Percentiles rank a stretch among this genome's conserved stretches.
Evolutionary conservation across 2,888 invertebrate species (phyloP).

Genomic region (Trypoxylon attenuatum): DNA sequence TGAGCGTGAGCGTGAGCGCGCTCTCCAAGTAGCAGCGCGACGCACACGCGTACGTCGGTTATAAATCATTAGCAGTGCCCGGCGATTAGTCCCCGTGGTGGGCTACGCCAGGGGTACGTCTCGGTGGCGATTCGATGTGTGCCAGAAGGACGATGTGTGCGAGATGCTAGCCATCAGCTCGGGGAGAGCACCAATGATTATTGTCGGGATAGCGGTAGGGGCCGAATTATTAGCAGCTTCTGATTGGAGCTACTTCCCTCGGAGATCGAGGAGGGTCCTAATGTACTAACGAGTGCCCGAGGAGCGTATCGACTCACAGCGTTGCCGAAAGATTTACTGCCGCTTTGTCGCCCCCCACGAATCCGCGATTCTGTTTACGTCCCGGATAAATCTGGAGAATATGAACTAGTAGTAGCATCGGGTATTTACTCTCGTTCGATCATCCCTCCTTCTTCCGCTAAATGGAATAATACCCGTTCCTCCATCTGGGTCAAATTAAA

Average conservation of each 20-base stretch:
- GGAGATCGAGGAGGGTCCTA: constrained; percentile 56
- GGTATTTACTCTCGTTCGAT: no score
- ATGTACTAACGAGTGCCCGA: constrained; percentile 63
- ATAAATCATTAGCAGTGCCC: constrained; percentile 72
- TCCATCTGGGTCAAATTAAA: no score
- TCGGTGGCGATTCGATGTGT: constrained; percentile 31
- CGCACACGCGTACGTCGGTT: constrained; percentile 59
- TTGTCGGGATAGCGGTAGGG: constrained; percentile 59
- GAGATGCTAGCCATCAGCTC: no score
- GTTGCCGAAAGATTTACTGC: constrained; percentile 54
- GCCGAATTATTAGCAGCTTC: constrained; percentile 69
- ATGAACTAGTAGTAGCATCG: no score
- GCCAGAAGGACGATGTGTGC: constrained; percentile 24
- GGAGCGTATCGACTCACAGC: constrained; percentile 24
- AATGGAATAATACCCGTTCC: background rate
- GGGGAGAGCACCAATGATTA: constrained; percentile 65
- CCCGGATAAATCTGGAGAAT: no score
- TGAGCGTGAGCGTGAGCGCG: no score
- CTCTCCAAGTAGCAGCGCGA: no score
- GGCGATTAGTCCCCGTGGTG: constrained; percentile 69
- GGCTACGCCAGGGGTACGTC: constrained; percentile 48
- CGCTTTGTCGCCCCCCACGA: background rate
- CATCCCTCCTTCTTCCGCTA: no score
- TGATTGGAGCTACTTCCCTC: constrained; percentile 65
- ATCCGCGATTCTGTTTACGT: background rate